A percentile compares a stretch with the other conserved stretches of the same genome.
These are phyloP conservation scores for Takifugu bimaculatus DNA, from an alignment of 2,113 vertebrate species.

Conservation along the genomic window DNA sequence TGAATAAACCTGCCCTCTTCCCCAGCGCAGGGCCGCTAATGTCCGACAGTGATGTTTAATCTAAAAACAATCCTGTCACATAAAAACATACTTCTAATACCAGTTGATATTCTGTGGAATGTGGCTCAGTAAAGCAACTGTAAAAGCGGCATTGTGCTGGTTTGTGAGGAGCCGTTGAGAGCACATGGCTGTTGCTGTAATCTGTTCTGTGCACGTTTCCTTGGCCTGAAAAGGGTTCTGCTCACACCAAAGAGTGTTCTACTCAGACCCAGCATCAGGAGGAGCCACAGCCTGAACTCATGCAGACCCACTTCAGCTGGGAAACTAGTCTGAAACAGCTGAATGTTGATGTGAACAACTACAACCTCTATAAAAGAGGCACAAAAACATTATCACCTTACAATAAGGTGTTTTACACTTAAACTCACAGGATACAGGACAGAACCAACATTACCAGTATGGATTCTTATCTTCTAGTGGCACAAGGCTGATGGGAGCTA, in stretches of 20 bases:
- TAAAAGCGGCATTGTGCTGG: conserved; percentile 9
- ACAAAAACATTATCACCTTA: background rate
- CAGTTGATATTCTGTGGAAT: no score
- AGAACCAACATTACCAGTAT: conserved; percentile 52
- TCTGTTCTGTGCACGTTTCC: conserved; percentile 44
- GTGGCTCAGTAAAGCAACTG: background rate
- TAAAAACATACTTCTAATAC: no score
- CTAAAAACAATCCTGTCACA: no score
- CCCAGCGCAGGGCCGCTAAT: no score
- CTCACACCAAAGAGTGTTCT: conserved; percentile 31
- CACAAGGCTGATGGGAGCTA: conserved; percentile 32
- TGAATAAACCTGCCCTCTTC: no score
- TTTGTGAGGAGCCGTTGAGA: background rate
- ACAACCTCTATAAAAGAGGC: conserved; percentile 11
- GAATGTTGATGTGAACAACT: conserved; percentile 11
- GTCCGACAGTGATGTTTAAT: no score
- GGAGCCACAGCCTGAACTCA: conserved; percentile 38
- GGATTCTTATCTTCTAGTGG: conserved; percentile 32
- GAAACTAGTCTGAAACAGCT: conserved; percentile 22
- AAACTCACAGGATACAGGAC: conserved; percentile 31
- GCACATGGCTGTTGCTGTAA: conserved; percentile 28
- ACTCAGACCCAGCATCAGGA: conserved; percentile 48
- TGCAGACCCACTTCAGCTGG: conserved; percentile 38
- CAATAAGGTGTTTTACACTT: conserved; percentile 16
- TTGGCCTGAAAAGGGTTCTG: conserved; percentile 12